Evolutionary conservation across 2,113 vertebrate genomes (phyloP).

Genomic region (Chaetura pelagica): DNA sequence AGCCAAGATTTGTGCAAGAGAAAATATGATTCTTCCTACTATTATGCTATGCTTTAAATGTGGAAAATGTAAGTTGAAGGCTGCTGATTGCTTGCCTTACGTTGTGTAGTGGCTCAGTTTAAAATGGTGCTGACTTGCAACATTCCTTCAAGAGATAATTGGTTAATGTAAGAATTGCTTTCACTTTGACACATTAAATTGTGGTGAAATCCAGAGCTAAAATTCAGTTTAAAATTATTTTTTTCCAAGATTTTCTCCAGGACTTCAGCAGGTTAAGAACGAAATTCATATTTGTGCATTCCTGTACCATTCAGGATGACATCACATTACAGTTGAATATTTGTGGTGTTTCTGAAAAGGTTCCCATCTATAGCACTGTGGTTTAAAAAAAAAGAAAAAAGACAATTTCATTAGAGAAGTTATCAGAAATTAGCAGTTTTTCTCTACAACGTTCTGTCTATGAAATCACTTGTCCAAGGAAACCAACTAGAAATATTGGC

Average conservation of each 20-base stretch:
- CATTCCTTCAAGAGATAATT: background rate
- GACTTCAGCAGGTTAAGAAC: background rate
- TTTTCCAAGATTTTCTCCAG: background rate
- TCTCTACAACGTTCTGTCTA: background rate
- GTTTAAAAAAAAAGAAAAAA: background rate
- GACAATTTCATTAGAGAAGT: background rate
- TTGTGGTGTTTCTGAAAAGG: background rate
- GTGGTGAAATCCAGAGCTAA: background rate
- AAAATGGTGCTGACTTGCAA: background rate
- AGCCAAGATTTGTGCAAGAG: background rate
- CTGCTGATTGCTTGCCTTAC: background rate
- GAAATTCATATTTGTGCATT: background rate
- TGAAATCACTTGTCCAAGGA: background rate
- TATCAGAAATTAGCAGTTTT: background rate
- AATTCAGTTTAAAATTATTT: background rate
- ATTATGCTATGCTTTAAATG: background rate
- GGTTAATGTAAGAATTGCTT: background rate
- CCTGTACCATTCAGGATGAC: background rate
- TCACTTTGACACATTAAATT: background rate
- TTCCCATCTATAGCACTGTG: background rate
- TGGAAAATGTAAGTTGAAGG: background rate
- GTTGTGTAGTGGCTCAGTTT: background rate
- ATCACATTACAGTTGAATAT: fast-evolving
- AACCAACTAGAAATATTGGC: background rate
- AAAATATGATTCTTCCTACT: background rate